These are phyloP conservation scores for Danio choprae DNA, from an alignment of 2,797 vertebrate species.

Conservation along the genomic window DNA sequence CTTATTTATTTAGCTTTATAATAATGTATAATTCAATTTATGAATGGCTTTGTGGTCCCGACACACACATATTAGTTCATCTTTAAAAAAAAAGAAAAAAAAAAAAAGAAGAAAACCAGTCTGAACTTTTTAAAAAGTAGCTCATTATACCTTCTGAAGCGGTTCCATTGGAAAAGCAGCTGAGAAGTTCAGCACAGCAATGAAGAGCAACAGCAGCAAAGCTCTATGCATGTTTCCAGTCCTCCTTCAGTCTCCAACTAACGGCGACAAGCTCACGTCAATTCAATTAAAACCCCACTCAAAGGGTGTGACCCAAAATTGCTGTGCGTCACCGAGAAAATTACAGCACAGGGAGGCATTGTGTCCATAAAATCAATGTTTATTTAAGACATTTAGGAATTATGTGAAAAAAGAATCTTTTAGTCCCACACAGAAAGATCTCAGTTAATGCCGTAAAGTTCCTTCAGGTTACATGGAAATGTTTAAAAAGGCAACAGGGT, in stretches of 20 bases:
- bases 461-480: conserved; percentile 49
- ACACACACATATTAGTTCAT: too few species aligned
- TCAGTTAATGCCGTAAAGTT: conserved; percentile 53
- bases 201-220: conserved; percentile 47
- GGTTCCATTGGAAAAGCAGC: conserved; percentile 42
- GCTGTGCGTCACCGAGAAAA: conserved; percentile 49
- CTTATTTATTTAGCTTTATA: too few species aligned
- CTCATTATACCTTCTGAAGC: conserved; percentile 44
- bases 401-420: conserved; percentile 43
- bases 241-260: conserved; percentile 8
- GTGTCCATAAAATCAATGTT: conserved; percentile 54
- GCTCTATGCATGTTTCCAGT: conserved; percentile 47
- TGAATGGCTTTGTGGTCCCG: too few species aligned
- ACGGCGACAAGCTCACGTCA: neutral
- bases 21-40: too few species aligned
- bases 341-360: neutral
- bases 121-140: neutral
- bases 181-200: conserved; percentile 32
- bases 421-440: conserved; percentile 45
- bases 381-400: conserved; percentile 58
- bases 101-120: too few species aligned
- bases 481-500: conserved; percentile 33
- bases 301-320: conserved; percentile 36
- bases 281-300: conserved; percentile 41
- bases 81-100: too few species aligned